phyloP scores from a whole-genome alignment of 2,888 invertebrate genomes.

The Pyrochroa serraticornis region DNA sequence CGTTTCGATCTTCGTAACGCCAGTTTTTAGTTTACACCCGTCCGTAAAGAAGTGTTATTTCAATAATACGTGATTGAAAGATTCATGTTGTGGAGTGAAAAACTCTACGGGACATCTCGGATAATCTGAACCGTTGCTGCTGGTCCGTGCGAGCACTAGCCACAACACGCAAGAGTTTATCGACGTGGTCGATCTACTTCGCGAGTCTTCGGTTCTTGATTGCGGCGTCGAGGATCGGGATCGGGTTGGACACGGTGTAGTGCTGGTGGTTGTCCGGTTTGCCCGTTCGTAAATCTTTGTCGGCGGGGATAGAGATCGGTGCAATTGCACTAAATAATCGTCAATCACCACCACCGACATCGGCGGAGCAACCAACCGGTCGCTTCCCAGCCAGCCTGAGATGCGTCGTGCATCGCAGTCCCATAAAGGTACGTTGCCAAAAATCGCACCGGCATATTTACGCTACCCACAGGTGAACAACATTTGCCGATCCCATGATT shows the following conservation, averaged over 20 bases:
- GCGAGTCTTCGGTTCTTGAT: conserved; percentile 19
- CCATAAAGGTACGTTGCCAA: conserved; percentile 61
- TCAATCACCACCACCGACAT: neutral
- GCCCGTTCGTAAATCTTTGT: neutral
- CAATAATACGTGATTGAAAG: too few species aligned
- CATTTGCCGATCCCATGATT: neutral
- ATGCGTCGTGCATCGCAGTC: conserved; percentile 65
- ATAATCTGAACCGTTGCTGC: too few species aligned
- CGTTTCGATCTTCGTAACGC: too few species aligned
- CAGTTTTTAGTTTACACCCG: too few species aligned
- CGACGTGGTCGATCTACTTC: conserved; percentile 25
- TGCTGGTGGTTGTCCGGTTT: conserved; percentile 29
- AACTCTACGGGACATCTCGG: too few species aligned
- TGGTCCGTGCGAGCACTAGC: too few species aligned
- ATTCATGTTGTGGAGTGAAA: too few species aligned
- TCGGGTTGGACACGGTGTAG: too few species aligned
- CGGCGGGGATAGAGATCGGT: neutral
- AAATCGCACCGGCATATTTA: conserved; percentile 1
- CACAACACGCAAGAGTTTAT: conserved; percentile 17
- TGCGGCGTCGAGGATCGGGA: conserved; percentile 1
- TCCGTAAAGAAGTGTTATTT: too few species aligned
- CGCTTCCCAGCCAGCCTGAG: conserved; percentile 46
- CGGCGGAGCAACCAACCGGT: conserved; percentile 6
- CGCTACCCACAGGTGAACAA: neutral
- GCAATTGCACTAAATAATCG: neutral